Conservation (phyloP, 2,797 vertebrate species). For the Tapirus indicus region DNA sequence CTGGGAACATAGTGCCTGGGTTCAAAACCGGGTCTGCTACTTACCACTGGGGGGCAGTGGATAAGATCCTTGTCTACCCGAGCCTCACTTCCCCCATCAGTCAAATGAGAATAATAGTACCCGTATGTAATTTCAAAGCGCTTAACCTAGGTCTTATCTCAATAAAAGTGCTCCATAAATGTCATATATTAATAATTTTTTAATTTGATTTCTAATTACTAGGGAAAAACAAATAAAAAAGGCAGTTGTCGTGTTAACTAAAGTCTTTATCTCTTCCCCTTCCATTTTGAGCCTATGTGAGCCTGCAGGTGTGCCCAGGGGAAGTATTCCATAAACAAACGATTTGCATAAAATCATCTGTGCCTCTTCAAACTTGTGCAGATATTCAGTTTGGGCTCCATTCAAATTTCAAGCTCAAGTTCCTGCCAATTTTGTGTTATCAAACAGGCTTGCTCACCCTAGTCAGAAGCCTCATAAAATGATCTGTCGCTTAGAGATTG, state of each 20-base stretch:
- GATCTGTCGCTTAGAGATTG: constrained; percentile 23
- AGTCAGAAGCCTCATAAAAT: constrained; percentile 57
- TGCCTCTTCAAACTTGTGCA: constrained; percentile 50
- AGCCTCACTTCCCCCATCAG: background rate
- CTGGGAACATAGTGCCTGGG: background rate
- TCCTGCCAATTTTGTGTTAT: constrained; percentile 73
- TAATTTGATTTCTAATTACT: constrained; percentile 1
- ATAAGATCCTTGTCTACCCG: background rate
- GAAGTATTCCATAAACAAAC: constrained; percentile 54
- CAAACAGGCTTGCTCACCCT: constrained; percentile 61
- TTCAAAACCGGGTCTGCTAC: background rate
- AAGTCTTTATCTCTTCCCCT: constrained; percentile 14
- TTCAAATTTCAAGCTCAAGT: constrained; percentile 58
- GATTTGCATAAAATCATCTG: constrained; percentile 72
- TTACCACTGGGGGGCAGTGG: background rate
- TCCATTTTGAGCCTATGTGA: constrained; percentile 9
- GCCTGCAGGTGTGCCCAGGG: constrained; percentile 48
- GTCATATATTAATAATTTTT: background rate
- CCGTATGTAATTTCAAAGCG: background rate
- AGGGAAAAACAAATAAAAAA: background rate
- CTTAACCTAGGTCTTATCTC: background rate
- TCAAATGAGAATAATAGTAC: background rate
- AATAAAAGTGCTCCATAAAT: background rate
- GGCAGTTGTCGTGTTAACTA: background rate
- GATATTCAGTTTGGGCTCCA: constrained; percentile 59